Percentiles rank a stretch among this genome's conserved stretches.
Evolutionary conservation across 2,888 invertebrate species (phyloP).

Genomic region (Xylocampa areola): DNA sequence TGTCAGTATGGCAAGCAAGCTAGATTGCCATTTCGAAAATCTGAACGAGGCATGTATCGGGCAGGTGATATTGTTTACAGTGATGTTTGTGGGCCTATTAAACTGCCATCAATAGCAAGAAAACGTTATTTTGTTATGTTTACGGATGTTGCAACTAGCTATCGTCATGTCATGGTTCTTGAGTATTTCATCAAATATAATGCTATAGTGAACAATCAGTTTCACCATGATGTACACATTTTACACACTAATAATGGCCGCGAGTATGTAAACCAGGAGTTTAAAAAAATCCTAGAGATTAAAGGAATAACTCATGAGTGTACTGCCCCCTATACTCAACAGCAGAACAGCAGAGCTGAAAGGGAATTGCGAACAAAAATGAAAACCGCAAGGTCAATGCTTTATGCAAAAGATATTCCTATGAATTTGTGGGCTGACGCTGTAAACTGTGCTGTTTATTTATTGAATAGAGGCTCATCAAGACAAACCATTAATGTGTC

Average conservation of each 20-base stretch:
- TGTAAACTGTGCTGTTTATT: slow-evolving; percentile 64
- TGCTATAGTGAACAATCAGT: no score
- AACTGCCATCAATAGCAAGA: background rate
- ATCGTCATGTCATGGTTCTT: no score
- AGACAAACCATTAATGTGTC: slow-evolving; percentile 53
- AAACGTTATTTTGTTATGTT: background rate
- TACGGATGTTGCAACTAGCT: no score
- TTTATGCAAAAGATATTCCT: background rate
- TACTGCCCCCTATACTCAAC: slow-evolving; percentile 5
- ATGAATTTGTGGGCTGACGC: slow-evolving; percentile 70
- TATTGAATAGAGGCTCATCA: slow-evolving; percentile 65
- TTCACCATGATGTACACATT: no score
- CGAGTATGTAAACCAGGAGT: no score
- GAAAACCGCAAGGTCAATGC: slow-evolving; percentile 11
- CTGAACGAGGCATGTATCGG: background rate
- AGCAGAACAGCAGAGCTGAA: slow-evolving; percentile 7
- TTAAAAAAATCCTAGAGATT: background rate
- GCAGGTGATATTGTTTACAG: slow-evolving; percentile 3
- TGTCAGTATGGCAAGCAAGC: no score
- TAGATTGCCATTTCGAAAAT: no score
- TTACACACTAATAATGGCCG: no score
- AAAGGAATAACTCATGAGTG: slow-evolving; percentile 3
- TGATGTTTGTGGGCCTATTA: background rate
- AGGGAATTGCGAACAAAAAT: slow-evolving; percentile 7
- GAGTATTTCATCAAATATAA: no score